Percentiles rank a stretch among this genome's conserved stretches.
Evolutionary conservation across 2,113 vertebrate genomes (phyloP).

Genomic region (Cricetomys ansorgei): DNA sequence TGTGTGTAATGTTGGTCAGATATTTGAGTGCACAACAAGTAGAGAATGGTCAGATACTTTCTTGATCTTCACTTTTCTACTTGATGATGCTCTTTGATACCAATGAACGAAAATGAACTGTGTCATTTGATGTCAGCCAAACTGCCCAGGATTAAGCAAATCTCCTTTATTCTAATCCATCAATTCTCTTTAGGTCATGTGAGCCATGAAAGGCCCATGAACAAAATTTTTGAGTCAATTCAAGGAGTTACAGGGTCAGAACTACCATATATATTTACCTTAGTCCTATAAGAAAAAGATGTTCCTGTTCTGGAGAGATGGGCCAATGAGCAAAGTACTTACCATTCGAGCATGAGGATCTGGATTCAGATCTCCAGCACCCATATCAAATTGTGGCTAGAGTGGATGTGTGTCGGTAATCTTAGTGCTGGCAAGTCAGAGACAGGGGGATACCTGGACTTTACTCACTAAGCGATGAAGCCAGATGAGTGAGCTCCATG

Average conservation of each 20-base stretch:
- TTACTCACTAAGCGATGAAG: not conserved
- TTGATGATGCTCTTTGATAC: not conserved
- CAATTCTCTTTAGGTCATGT: not conserved
- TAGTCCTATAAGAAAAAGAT: not conserved
- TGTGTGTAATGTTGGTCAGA: not conserved
- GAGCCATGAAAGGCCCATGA: not conserved
- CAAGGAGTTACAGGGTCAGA: not conserved
- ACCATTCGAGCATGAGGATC: not conserved
- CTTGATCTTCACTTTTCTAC: not conserved
- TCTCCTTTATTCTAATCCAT: not conserved
- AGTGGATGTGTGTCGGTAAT: not conserved
- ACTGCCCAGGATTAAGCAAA: not conserved
- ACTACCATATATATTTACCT: not conserved
- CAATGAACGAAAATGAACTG: not conserved
- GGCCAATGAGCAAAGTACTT: not conserved
- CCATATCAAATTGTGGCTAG: not conserved
- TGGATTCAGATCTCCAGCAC: not conserved
- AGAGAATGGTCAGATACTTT: not conserved
- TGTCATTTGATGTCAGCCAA: not conserved
- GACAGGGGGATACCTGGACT: not conserved
- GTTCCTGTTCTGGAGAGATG: not conserved
- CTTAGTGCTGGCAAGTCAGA: not conserved
- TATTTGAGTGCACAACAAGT: not conserved
- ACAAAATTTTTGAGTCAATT: not conserved
- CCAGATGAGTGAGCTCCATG: too few species aligned